A percentile compares a stretch with the other conserved stretches of the same genome.
These are phyloP conservation scores for Abrostola tripartita DNA, from an alignment of 2,888 invertebrate genomes.

Conservation along the genomic window DNA sequence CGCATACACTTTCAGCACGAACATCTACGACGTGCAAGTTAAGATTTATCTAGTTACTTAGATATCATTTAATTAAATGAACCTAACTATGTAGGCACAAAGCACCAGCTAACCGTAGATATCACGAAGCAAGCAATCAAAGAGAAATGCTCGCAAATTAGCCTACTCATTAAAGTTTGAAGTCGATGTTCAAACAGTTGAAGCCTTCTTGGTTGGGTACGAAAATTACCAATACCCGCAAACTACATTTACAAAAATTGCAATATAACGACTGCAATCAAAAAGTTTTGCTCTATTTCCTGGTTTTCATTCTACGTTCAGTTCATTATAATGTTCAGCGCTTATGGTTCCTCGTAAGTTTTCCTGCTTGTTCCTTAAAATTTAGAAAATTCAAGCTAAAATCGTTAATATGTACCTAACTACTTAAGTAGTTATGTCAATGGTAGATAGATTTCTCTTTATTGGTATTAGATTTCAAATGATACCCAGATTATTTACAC, in stretches of 20 bases:
- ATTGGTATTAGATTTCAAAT: too few species aligned
- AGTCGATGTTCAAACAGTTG: conserved; percentile 24
- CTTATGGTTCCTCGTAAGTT: background rate
- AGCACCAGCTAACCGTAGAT: background rate
- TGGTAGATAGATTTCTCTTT: too few species aligned
- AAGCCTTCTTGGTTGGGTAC: conserved; percentile 29
- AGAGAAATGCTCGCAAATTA: conserved; percentile 37
- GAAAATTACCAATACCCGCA: conserved; percentile 29
- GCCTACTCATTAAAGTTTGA: conserved; percentile 39
- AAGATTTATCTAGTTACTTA: too few species aligned
- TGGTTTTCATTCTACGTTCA: background rate
- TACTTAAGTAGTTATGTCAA: too few species aligned
- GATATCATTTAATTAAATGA: background rate
- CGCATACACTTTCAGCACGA: background rate
- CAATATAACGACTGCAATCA: conserved; percentile 34
- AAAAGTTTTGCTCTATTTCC: conserved; percentile 17
- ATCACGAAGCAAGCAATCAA: conserved; percentile 30
- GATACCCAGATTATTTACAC: too few species aligned
- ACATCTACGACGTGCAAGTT: too few species aligned
- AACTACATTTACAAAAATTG: conserved; percentile 22
- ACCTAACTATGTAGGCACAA: background rate
- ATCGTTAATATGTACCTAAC: too few species aligned
- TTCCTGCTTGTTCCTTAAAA: too few species aligned
- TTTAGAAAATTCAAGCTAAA: too few species aligned
- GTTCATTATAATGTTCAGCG: background rate